Conservation (phyloP, 2,797 vertebrate species). For the Molossus molossus region DNA sequence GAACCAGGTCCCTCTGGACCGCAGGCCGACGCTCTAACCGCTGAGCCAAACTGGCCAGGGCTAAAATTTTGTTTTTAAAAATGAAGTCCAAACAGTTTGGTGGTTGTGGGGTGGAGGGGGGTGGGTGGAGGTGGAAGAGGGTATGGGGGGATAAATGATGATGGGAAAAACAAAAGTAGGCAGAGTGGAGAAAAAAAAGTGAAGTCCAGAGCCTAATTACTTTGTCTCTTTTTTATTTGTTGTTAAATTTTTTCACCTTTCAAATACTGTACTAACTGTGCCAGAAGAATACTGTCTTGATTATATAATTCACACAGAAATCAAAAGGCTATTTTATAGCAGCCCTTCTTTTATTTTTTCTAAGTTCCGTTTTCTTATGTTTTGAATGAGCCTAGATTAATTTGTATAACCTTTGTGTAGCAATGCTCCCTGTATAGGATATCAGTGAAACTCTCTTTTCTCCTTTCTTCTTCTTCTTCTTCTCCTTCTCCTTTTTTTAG, state of each 20-base stretch:
- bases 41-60: no score
- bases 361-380: constrained; percentile 29
- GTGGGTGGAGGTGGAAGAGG: neutral
- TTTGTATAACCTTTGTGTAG: neutral
- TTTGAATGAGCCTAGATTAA: constrained; percentile 34
- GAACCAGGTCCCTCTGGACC: no score
- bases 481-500: neutral
- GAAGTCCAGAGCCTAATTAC: neutral
- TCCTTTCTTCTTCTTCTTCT: neutral
- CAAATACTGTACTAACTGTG: neutral
- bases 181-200: neutral
- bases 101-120: neutral
- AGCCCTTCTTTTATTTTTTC: neutral
- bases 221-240: constrained; percentile 39
- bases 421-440: neutral
- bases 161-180: neutral
- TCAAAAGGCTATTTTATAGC: constrained; percentile 32
- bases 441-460: neutral
- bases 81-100: neutral
- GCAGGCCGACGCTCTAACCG: no score
- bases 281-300: constrained; percentile 39
- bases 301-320: constrained; percentile 39
- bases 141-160: neutral
- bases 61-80: constrained; percentile 41
- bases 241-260: constrained; percentile 31